Evolutionary conservation across 2,113 vertebrate genomes (phyloP), one percentile per base, ranked within the genome.

Genomic region (Ciconia maguari): DNA sequence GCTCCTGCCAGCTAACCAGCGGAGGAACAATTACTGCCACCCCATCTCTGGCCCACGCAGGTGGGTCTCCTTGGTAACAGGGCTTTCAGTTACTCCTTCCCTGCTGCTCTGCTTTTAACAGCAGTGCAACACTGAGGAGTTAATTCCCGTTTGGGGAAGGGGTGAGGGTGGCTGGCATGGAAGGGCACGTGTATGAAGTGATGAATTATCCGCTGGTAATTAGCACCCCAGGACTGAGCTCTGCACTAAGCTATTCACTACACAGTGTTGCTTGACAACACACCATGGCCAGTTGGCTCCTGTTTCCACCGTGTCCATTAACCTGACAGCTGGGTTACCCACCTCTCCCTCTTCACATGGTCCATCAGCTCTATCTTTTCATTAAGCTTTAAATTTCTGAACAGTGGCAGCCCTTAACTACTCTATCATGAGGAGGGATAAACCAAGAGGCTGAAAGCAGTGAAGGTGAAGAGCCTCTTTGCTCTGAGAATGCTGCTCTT

Each of bases 21-120:
- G 36, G 69, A 93, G 92, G 66, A 97, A 91, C 83, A 98, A 94
- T 97, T 98, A 97, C 97, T 98, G 98, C 97, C 97, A 93, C 96
- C 92, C 84, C 49, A 85, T 86, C 92, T 91, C 97, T 7, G 48
- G 83, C 96, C 96, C 96, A 96, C 77, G 20, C 58, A 16, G 85
- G 66, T 96, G 85, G 68, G 94, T 97, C 96, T 93, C 97, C 97
- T 69, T 97, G 96, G 97, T 64, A 97, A 97, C 96, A 46, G 66
- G 66, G 84, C 68, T 96, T 82, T 95, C 72, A 87, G 76, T 52
- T 29, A 22, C 71, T 94, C 68, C 89, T 93, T 96, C 82, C 94
- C 83, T 2, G 24, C 89, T 75, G 80, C 62, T 94, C 78, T 10
- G 76, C 93, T 90, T 81, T 85, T 26, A 93, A 54, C 87, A 8